Conservation (phyloP, 37 sponge, comb jelly and placozoan genomes). For the Oopsacas minuta region DNA sequence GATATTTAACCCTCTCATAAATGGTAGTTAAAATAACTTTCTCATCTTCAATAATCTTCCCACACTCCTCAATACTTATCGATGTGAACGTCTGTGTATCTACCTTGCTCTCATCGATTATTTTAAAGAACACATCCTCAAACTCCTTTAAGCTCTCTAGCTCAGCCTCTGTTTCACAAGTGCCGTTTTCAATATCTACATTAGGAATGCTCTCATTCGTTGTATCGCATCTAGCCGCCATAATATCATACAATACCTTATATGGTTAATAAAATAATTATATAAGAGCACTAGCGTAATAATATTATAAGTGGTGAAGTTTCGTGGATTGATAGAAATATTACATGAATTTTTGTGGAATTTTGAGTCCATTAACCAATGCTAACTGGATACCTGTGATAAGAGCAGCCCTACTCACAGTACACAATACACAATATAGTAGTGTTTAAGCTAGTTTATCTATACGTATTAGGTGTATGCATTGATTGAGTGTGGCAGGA, state of each 20-base stretch:
- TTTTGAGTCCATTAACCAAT: too few relatives aligned
- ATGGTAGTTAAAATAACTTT: neutral
- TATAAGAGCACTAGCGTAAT: too few relatives aligned
- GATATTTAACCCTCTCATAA: neutral
- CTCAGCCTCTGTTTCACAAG: neutral
- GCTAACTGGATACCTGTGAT: too few relatives aligned
- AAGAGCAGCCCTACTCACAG: neutral
- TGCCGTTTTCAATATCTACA: neutral
- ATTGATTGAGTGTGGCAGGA: constrained; percentile 26
- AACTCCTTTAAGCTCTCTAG: neutral
- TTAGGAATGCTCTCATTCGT: neutral
- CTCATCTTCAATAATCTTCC: neutral
- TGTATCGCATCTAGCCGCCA: neutral
- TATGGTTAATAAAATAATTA: too few relatives aligned
- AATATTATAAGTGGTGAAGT: neutral
- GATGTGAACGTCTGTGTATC: neutral
- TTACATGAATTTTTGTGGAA: neutral
- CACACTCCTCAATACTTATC: neutral
- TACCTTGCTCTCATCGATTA: neutral
- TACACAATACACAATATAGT: too few relatives aligned
- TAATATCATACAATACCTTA: neutral
- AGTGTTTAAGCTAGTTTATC: constrained; percentile 26
- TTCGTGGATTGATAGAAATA: neutral
- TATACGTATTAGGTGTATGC: constrained; percentile 28
- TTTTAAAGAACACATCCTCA: neutral